These are phyloP conservation scores for Conops quadrifasciatus DNA, from an alignment of 2,888 invertebrate genomes.

Conservation along the genomic window DNA sequence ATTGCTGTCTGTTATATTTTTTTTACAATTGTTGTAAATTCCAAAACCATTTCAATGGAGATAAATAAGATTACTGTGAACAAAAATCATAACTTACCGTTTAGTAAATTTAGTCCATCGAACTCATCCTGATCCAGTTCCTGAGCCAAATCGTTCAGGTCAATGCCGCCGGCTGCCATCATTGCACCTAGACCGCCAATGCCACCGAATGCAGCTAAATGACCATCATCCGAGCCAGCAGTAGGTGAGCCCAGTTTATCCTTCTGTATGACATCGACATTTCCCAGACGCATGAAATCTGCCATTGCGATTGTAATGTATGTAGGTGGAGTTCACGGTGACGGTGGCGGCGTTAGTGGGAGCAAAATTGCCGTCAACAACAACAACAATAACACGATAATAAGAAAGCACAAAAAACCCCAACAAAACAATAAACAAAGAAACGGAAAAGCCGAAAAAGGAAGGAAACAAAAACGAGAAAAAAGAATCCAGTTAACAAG, in stretches of 20 bases:
- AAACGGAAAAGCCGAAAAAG: constrained; percentile 10
- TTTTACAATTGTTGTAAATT: too few species aligned
- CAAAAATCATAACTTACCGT: constrained; percentile 65
- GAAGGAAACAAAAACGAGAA: constrained; percentile 1
- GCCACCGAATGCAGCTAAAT: constrained; percentile 62
- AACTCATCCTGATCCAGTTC: constrained; percentile 77
- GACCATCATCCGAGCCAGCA: constrained; percentile 86
- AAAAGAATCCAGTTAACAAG: constrained; percentile 10
- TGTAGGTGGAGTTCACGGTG: constrained; percentile 6
- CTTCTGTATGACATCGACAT: constrained; percentile 73
- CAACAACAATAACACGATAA: constrained; percentile 10
- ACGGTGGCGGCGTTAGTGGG: not conserved
- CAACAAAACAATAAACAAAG: constrained; percentile 20
- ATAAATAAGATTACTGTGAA: too few species aligned
- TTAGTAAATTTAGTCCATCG: constrained; percentile 71
- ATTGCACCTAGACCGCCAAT: constrained; percentile 60
- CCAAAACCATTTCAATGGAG: too few species aligned
- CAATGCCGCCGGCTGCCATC: constrained; percentile 67
- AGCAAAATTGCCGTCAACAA: constrained; percentile 2
- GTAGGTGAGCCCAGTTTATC: constrained; percentile 84
- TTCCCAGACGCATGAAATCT: constrained; percentile 77
- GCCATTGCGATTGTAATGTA: constrained; percentile 67
- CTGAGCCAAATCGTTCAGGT: constrained; percentile 70
- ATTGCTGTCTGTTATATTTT: too few species aligned
- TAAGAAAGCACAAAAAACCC: constrained; percentile 7